These are phyloP conservation scores for Trematocara variabile DNA, from an alignment of 2,113 vertebrate genomes.

Conservation along the genomic window DNA sequence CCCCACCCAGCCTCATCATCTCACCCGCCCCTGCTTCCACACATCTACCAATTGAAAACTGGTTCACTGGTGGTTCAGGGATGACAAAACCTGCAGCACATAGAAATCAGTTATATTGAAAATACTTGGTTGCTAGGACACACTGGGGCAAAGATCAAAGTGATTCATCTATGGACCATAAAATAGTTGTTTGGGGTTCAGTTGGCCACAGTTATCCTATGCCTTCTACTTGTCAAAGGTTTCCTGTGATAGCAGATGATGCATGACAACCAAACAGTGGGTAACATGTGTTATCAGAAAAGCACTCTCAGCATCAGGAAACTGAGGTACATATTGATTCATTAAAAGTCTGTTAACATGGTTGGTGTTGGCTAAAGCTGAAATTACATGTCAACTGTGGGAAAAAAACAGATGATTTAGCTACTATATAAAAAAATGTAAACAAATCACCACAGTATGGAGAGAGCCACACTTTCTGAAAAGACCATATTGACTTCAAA, in stretches of 20 bases:
- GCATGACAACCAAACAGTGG: constrained; percentile 48
- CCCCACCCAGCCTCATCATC: constrained; percentile 11
- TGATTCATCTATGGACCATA: constrained; percentile 43
- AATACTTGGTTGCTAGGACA: constrained; percentile 60
- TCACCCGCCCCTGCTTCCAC: constrained; percentile 42
- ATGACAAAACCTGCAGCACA: constrained; percentile 7
- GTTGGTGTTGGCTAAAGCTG: not conserved
- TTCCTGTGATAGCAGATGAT: constrained; percentile 53
- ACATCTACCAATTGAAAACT: constrained; percentile 47
- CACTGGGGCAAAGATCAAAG: constrained; percentile 64
- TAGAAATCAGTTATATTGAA: constrained; percentile 40
- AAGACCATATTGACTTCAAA: not conserved
- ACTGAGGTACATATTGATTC: constrained; percentile 20
- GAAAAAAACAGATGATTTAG: not conserved
- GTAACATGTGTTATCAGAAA: constrained; percentile 17
- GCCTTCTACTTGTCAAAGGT: constrained; percentile 41
- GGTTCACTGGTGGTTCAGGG: constrained; percentile 2
- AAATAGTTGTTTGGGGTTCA: constrained; percentile 48
- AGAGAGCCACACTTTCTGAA: not conserved
- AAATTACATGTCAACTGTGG: not conserved
- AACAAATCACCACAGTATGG: not conserved
- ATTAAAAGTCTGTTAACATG: not conserved
- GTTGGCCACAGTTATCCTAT: constrained; percentile 16
- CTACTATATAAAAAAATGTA: not conserved
- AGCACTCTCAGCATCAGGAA: constrained; percentile 22